These are phyloP conservation scores for Oryzias woworae DNA, from an alignment of 2,113 vertebrate genomes.

Conservation along the genomic window DNA sequence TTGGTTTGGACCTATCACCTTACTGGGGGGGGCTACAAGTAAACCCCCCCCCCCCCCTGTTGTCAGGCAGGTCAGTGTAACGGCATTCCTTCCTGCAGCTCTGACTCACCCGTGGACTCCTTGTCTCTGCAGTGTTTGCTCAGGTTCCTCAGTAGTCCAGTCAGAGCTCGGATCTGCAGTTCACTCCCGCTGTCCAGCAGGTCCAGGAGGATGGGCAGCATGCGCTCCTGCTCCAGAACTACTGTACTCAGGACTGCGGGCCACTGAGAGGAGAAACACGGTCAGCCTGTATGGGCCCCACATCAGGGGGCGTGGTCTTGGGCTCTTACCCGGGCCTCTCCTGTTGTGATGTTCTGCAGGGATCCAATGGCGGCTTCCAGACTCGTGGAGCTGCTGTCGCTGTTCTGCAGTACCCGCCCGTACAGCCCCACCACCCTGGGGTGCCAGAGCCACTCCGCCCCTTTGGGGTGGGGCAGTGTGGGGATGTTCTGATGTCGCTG, in stretches of 20 bases:
- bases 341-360: constrained; percentile 92
- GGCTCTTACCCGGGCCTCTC: constrained; percentile 84
- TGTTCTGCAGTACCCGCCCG: constrained; percentile 85
- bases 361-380: constrained; percentile 88
- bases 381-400: constrained; percentile 79
- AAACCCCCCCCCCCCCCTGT: too few species aligned
- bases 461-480: constrained; percentile 87
- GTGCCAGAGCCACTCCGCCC: constrained; percentile 96
- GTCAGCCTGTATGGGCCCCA: background rate
- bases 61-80: too few species aligned
- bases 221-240: constrained; percentile 89
- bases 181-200: constrained; percentile 84
- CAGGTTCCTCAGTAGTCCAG: constrained; percentile 90
- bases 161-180: constrained; percentile 86
- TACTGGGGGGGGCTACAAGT: too few species aligned
- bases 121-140: constrained; percentile 86
- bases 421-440: constrained; percentile 88
- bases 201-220: constrained; percentile 88
- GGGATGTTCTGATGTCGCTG: constrained; percentile 81
- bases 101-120: constrained; percentile 86
- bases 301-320: background rate
- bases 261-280: constrained; percentile 80
- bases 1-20: too few species aligned
- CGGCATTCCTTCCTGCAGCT: too few species aligned
- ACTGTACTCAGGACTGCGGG: constrained; percentile 85